Base-by-base conservation (phyloP, 2,797 vertebrate genomes). In the Eupleurogrammus muticus region DNA sequence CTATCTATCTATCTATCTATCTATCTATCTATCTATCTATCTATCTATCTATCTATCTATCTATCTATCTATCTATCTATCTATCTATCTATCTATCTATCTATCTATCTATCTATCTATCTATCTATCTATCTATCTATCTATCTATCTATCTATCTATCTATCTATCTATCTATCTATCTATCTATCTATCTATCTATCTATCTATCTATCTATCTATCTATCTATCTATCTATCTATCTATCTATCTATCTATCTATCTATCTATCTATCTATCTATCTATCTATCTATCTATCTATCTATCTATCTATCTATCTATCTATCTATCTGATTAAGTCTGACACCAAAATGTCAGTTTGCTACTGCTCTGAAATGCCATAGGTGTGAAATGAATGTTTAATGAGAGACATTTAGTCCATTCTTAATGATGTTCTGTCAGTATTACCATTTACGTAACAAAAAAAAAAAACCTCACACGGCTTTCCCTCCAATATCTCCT, bases 281-380 rank as follows among this genome's bases (percentile, higher is more conserved):
- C 7, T 36, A 8, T 36, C 7, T 36, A 36, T 36, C 35, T 36
- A 36, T 36, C 35, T 36, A 9, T 36, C 35, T 36, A 8, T 36
- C 7, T 36, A 36, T 36, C 35, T 36, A 8, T 36, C 35, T 36
- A 36, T 36, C 35, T 36, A 4, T 23, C 50, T 50, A 52, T 58
- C 4, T 24, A 46, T 69, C 44, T 32, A 66, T 51, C 35, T 74
- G 38, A 83, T 80, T 73, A 73, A 59, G 17, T 42, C 19, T 57
- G 55, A 63, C 61, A 52, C 38, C 13, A 59, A 66, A 75, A 71
- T 75, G 70, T 74, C 52, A 58, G 13, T 51, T 49, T 73, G n/a
- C 48, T 66, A 55, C 4, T 66, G 50, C 21, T 35, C 16, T 5
- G 2, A 79, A 63, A 82, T 73, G 72, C 35, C 58, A 64, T 17